Evolutionary conservation across 2,113 vertebrate genomes (phyloP), one percentile per base, ranked within the genome.

Genomic region (Carollia perspicillata): DNA sequence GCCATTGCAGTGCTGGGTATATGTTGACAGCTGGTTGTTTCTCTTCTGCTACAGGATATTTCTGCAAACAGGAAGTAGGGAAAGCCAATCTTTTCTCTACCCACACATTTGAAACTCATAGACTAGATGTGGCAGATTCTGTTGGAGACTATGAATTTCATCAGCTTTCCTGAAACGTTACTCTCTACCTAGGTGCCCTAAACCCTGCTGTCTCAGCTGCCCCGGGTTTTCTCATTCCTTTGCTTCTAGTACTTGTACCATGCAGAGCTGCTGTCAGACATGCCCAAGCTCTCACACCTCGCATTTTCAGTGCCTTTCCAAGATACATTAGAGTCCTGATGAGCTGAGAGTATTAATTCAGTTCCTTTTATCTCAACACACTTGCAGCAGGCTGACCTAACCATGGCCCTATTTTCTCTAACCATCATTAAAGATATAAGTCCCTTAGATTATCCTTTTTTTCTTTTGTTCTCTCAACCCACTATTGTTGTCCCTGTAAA

Each of bases 381-480:
- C 17, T 92, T 47, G 51, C 33, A 72, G 20, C 37, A 68, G 65
- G 37, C 10, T 88, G 68, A 74, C 40, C 42, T 51, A 90, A 42
- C 8, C 40, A 11, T 58, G 51, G 23, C 26, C 65, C 55, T 35
- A 6, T 74, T 84, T 83, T 81, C 47, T 74, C 42, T 28, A 53
- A 5, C 40, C 6, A 10, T 51, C 66, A 69, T 35, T 90, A 78
- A 53, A 83, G 18, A 93, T 71, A 20, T 77, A 40, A 80, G 68
- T 47, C 30, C 28, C 55, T 84, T 7, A 22, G 44, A 72, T 95
- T 37, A 66, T 26, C 44, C 14, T 72, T 84, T 94, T 92, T 72
- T 58, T 87, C 49, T 81, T 71, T 78, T 23, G 13, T 83, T 83
- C 77, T 47, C 40, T 84, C 49, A 77, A 14, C 37, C 51, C 6